Conservation (phyloP, 1,140 invertebrate species). For the Brachystomella parvula region DNA sequence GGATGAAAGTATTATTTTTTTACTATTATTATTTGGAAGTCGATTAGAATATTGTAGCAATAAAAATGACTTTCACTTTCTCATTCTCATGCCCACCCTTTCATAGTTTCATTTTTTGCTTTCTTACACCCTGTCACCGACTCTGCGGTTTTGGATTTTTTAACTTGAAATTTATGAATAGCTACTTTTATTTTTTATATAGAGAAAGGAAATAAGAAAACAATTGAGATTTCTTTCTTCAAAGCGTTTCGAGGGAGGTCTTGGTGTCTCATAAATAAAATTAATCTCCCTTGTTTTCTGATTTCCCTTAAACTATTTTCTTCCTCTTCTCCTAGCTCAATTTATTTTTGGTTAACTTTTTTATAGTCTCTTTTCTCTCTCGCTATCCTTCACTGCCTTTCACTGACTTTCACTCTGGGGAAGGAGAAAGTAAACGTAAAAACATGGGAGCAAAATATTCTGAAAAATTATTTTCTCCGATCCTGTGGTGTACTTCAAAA, state of each 20-base stretch:
- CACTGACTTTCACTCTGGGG: not conserved
- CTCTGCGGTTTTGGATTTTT: not conserved
- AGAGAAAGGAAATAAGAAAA: not conserved
- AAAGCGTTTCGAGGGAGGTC: not conserved
- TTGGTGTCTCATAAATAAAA: conserved; percentile 13
- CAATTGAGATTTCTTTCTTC: not conserved
- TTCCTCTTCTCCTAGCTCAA: not conserved
- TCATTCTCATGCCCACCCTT: too few relatives aligned
- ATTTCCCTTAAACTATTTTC: conserved; percentile 10
- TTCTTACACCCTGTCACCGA: not conserved
- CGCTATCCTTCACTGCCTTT: too few relatives aligned
- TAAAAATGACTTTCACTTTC: too few relatives aligned
- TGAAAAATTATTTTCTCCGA: too few relatives aligned
- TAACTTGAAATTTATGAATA: conserved; percentile 11
- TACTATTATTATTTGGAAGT: too few relatives aligned
- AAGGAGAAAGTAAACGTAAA: conserved; percentile 11
- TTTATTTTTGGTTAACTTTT: conserved; percentile 1
- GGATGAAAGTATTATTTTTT: too few relatives aligned
- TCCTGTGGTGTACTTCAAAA: too few relatives aligned
- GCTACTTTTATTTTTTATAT: not conserved
- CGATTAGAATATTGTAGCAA: too few relatives aligned
- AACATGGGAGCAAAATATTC: conserved; percentile 15
- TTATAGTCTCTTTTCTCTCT: too few relatives aligned
- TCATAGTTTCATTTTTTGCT: not conserved
- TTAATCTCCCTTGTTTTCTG: conserved; percentile 4